Percentiles rank a stretch among this genome's conserved stretches.
Conservation (phyloP, 2,797 vertebrate species). For the Cebuella pygmaea region DNA sequence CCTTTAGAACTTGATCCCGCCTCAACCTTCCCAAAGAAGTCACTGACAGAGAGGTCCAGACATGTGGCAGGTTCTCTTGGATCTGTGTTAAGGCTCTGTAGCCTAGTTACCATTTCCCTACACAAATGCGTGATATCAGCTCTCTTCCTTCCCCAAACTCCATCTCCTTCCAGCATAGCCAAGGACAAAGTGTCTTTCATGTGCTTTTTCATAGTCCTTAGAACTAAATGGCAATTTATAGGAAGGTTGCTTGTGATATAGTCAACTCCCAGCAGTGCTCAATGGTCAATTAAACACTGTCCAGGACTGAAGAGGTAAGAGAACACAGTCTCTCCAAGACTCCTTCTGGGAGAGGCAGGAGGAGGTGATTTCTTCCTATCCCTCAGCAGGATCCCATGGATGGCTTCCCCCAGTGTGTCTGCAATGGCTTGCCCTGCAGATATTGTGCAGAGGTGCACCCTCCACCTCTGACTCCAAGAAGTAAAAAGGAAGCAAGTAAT, state of each 20-base stretch:
- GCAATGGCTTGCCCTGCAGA: background rate
- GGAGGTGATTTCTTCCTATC: background rate
- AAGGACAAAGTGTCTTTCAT: background rate
- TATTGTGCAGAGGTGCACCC: background rate
- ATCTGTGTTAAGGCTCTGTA: background rate
- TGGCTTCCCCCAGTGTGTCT: background rate
- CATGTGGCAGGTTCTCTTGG: background rate
- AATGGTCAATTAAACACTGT: background rate
- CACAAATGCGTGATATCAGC: background rate
- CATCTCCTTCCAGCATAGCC: background rate
- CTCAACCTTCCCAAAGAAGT: slow-evolving; percentile 2
- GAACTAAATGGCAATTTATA: background rate
- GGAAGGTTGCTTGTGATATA: background rate
- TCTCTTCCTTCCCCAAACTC: background rate
- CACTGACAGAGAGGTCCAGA: background rate
- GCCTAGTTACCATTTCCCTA: background rate
- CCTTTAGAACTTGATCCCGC: background rate
- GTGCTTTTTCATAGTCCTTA: background rate
- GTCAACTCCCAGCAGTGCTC: background rate
- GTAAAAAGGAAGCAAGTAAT: background rate
- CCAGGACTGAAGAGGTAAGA: background rate
- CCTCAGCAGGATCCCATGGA: background rate
- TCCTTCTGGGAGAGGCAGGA: background rate
- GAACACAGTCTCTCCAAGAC: background rate
- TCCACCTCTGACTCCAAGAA: background rate